Percentiles rank a stretch among this genome's conserved stretches.
phyloP scores from a whole-genome alignment of 2,797 vertebrate species.

The Schizothorax lantsangensis region DNA sequence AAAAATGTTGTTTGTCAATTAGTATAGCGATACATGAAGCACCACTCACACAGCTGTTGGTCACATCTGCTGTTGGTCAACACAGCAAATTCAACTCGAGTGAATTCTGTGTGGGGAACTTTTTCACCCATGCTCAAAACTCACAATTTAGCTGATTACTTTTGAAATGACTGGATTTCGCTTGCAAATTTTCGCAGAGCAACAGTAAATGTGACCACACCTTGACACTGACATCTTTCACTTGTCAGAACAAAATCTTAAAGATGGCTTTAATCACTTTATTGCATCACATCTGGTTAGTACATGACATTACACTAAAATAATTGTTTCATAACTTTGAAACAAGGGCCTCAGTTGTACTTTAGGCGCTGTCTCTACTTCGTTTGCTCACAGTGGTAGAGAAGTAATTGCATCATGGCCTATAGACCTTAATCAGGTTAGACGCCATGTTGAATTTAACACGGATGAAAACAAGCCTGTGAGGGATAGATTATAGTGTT shows the following conservation, averaged over 20 bases:
- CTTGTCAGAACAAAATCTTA: not conserved
- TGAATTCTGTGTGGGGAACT: not conserved
- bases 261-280: constrained; percentile 4
- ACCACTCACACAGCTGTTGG: too few relatives aligned
- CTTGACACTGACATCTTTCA: too few relatives aligned
- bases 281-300: not conserved
- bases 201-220: not conserved
- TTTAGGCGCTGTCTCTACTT: not conserved
- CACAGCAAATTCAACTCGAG: not conserved
- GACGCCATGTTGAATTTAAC: not conserved
- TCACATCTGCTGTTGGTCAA: not conserved
- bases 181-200: too few relatives aligned
- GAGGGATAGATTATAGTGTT: not conserved
- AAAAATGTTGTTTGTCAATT: not conserved
- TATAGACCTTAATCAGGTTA: not conserved
- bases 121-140: not conserved
- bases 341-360: not conserved
- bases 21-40: not conserved
- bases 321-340: not conserved
- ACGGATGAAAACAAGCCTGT: not conserved
- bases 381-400: not conserved
- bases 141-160: not conserved
- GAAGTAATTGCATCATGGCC: constrained; percentile 5
- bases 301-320: not conserved
- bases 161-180: not conserved